These are phyloP conservation scores for Cheirogaleus major DNA, from an alignment of 2,797 vertebrate genomes.

Conservation along the genomic window DNA sequence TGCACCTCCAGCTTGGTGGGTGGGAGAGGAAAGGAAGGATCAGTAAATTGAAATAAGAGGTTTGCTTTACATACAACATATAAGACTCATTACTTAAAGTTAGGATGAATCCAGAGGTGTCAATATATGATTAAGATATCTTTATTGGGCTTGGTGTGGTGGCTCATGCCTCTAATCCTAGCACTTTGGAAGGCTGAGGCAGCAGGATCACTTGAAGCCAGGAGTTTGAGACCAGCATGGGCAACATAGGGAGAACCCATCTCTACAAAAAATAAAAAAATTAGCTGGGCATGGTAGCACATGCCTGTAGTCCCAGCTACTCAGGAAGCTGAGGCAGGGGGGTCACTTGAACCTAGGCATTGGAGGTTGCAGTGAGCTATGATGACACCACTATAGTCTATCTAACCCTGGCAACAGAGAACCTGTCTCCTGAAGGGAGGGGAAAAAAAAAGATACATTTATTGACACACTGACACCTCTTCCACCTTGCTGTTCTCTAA, in stretches of 20 bases:
- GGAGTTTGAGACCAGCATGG: neutral
- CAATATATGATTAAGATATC: neutral
- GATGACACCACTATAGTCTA: no score
- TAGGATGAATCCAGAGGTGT: neutral
- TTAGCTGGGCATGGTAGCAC: neutral
- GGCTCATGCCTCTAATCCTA: neutral
- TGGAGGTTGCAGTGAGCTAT: neutral
- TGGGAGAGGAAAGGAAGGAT: neutral
- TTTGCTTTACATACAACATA: constrained; percentile 7
- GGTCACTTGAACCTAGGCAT: neutral
- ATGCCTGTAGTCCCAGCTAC: neutral
- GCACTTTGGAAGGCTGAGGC: neutral
- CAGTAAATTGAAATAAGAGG: constrained; percentile 43
- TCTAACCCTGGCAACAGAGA: neutral
- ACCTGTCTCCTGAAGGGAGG: neutral
- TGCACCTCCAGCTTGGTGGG: neutral
- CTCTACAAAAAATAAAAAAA: neutral
- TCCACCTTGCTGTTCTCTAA: neutral
- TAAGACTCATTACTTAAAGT: neutral
- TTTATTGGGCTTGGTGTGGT: neutral
- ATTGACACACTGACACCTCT: neutral
- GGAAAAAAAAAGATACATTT: neutral
- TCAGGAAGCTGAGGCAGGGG: neutral
- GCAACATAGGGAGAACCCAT: neutral
- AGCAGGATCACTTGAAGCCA: neutral